Conservation (phyloP, 2,797 vertebrate species). For the Intellagama lesueurii region DNA sequence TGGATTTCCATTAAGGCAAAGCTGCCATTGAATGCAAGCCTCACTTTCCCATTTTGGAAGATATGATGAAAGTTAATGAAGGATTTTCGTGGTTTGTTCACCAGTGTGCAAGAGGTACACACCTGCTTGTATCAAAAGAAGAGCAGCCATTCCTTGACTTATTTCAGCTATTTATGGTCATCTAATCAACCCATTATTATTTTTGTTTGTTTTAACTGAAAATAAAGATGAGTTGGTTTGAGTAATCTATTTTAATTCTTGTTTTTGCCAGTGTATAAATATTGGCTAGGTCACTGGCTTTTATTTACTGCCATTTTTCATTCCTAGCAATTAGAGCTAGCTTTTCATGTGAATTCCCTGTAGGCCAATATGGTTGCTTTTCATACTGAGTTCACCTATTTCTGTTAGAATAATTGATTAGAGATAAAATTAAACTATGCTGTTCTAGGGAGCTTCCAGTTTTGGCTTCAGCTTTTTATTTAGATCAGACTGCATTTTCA, state of each 20-base stretch:
- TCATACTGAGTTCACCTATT: background rate
- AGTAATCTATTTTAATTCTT: background rate
- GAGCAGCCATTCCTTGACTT: background rate
- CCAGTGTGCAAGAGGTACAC: background rate
- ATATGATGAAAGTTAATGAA: background rate
- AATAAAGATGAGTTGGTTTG: background rate
- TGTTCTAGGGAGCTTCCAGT: background rate
- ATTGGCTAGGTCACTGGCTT: background rate
- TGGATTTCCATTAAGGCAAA: background rate
- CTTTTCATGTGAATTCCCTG: background rate
- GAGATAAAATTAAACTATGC: background rate
- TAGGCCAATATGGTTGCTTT: background rate
- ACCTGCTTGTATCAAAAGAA: background rate
- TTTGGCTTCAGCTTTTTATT: background rate
- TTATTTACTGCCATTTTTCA: background rate
- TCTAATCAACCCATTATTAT: background rate
- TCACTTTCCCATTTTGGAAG: background rate
- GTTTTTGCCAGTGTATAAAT: background rate
- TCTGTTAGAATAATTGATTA: background rate
- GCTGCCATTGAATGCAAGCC: too few species aligned
- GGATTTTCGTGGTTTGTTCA: background rate
- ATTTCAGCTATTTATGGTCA: background rate
- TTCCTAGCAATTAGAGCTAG: background rate
- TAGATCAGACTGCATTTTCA: background rate
- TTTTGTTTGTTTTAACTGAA: background rate